Evolutionary conservation across 2,797 vertebrate genomes (phyloP).

Genomic region (Lepilemur ruficaudatus): DNA sequence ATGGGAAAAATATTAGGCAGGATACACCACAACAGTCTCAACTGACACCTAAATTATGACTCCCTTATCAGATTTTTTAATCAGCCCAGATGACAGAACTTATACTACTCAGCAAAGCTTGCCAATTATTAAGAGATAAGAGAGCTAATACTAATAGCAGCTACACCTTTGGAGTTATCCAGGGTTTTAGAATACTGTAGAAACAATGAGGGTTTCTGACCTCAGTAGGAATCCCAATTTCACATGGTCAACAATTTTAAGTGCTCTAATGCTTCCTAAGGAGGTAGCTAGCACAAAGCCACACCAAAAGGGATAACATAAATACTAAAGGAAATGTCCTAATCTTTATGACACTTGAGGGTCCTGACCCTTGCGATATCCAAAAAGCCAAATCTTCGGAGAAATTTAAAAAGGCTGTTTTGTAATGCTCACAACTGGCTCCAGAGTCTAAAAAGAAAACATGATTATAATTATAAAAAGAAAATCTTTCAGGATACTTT

Average conservation of each 20-base stretch:
- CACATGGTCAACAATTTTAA: background rate
- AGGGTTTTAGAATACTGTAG: background rate
- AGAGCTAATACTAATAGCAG: background rate
- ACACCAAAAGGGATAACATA: background rate
- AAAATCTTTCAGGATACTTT: background rate
- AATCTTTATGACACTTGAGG: background rate
- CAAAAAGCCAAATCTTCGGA: background rate
- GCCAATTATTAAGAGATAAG: background rate
- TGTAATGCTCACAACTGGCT: background rate
- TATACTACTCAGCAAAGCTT: background rate
- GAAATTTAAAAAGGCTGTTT: background rate
- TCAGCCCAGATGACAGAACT: background rate
- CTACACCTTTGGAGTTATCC: background rate
- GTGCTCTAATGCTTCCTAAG: background rate
- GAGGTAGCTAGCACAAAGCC: background rate
- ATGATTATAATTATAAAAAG: background rate
- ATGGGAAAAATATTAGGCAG: background rate
- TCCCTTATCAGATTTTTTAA: constrained; percentile 1
- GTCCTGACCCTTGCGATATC: background rate
- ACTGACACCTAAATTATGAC: background rate
- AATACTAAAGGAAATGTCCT: background rate
- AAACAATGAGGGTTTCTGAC: background rate
- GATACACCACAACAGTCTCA: background rate
- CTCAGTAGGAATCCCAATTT: background rate
- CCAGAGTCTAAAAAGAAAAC: background rate